Conservation (phyloP, 2,113 vertebrate species). For the Dendrocopos noguchii region DNA sequence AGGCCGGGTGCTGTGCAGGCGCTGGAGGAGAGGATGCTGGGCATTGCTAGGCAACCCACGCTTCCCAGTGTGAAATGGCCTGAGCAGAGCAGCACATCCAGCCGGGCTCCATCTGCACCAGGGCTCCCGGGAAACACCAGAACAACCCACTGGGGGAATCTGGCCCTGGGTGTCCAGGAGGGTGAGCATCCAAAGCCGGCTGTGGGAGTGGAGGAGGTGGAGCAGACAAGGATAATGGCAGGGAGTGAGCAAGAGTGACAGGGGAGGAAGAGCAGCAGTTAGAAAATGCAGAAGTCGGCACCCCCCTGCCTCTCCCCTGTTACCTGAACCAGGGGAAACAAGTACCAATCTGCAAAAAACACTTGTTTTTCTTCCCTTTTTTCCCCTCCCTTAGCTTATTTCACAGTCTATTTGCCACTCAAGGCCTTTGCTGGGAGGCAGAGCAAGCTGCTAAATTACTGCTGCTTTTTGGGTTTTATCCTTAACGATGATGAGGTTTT, state of each 20-base stretch:
- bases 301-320: not conserved
- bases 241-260: not conserved
- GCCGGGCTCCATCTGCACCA: not conserved
- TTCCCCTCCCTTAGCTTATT: not conserved
- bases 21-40: not conserved
- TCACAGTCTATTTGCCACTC: constrained; percentile 25
- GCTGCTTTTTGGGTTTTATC: not conserved
- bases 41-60: constrained; percentile 61
- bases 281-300: not conserved
- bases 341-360: not conserved
- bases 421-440: not conserved
- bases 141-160: not conserved
- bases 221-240: not conserved
- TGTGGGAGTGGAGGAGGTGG: not conserved
- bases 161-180: not conserved
- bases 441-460: not conserved
- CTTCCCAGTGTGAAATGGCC: not conserved
- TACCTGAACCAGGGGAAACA: not conserved
- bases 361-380: not conserved
- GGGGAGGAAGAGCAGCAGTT: not conserved
- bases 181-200: not conserved
- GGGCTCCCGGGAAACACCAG: not conserved
- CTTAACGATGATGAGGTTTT: not conserved
- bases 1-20: constrained; percentile 6
- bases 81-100: not conserved